Evolutionary conservation across 1,140 invertebrate species (phyloP), one percentile per base, ranked within the genome.

Genomic region (Drosophila littoralis): DNA sequence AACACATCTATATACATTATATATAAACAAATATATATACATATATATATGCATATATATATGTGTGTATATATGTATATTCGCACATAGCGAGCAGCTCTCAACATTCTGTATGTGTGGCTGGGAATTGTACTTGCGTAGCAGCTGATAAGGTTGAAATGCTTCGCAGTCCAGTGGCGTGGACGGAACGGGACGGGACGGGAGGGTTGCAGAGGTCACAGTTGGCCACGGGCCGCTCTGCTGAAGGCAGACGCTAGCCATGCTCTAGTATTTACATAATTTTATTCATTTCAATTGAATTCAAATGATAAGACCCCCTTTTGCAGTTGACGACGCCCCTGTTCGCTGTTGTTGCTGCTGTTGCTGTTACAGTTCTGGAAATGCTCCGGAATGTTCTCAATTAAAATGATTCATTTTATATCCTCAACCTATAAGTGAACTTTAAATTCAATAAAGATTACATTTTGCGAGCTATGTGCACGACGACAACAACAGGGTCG

Each of bases 391-490:
- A 77, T 83, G 79, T 79, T 77, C 73, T 82, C 82, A 86, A 86
- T 86, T 79, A 66, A 77, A 89, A 79, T 89, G 83, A 88, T 83
- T 88, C 83, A 88, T 88, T 83, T 88, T 84, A 88, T 88, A 84
- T 88, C 80, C 76, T 89, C 84, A 88, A 88, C 84, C 84, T 84
- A 86, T 76, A 79, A 70, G 74, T 88, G 83, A 83, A 88, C 83
- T 88, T 86, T 77, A 72, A 88, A 79, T 77, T 79, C 72, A 84
- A 85, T 89, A 71, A 79, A 80, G 84, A 88, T 88, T 89, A 77
- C 76, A 79, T 79, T 77, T 73, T 68, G 58, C 54, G 33, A 13
- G 13, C 22, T 22, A 5, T 48, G 46, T 45, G 43, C 43, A 48
- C 46, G 32, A 33, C 33, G 6, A 6, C 51, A 57, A 50, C 51